phyloP scores from a whole-genome alignment of 2,113 vertebrate species.

The Neodontobutis hainanensis region DNA sequence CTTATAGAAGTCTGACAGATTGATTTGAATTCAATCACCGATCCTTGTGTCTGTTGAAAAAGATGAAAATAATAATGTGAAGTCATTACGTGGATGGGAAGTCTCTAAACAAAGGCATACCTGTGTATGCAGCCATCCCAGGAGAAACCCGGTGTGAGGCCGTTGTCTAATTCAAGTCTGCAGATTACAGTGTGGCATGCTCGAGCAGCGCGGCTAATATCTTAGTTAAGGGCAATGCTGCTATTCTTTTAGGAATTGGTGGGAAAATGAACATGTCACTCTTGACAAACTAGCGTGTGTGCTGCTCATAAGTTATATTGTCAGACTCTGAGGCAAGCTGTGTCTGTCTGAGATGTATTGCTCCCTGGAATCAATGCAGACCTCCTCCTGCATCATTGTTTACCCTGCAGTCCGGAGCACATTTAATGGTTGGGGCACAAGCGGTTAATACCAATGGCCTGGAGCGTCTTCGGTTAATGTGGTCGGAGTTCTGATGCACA shows the following conservation, averaged over 20 bases:
- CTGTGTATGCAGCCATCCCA: conserved; percentile 31
- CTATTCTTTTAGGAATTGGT: conserved; percentile 59
- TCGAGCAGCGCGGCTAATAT: conserved; percentile 49
- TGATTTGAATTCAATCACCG: conserved; percentile 64
- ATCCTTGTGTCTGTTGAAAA: conserved; percentile 42
- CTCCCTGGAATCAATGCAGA: conserved; percentile 13
- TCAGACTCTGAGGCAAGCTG: conserved; percentile 45
- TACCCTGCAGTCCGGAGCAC: conserved; percentile 39
- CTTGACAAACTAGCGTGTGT: conserved; percentile 70
- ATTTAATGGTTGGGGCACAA: conserved; percentile 27
- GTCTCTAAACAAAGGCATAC: conserved; percentile 62
- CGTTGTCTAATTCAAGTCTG: conserved; percentile 45
- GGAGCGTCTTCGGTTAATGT: conserved; percentile 39
- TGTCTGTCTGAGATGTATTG: conserved; percentile 43
- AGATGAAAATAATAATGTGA: conserved; percentile 67
- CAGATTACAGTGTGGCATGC: conserved; percentile 34
- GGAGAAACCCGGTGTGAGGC: conserved; percentile 15
- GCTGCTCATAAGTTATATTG: conserved; percentile 68
- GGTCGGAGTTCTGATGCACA: conserved; percentile 45
- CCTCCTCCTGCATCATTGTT: conserved; percentile 47
- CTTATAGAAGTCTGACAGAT: conserved; percentile 48
- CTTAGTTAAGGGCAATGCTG: conserved; percentile 54
- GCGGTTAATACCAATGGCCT: conserved; percentile 56
- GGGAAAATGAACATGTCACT: conserved; percentile 76
- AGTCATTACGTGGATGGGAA: conserved; percentile 59